Base-by-base conservation (phyloP, 2,113 vertebrate species). In the Tetrao urogallus region DNA sequence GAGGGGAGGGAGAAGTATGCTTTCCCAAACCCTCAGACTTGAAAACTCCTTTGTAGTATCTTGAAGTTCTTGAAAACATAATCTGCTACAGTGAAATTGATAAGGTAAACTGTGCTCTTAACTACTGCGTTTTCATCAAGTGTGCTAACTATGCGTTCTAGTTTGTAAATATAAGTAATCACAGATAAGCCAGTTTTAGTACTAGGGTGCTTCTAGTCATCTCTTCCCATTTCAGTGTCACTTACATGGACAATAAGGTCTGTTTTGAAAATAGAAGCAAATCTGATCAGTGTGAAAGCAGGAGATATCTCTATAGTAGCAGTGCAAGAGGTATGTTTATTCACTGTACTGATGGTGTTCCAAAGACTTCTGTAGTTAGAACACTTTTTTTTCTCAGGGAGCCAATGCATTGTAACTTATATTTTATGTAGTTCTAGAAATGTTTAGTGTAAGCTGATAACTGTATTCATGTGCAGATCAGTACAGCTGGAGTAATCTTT, bases 301-400 rank as follows among this genome's bases (percentile, higher is more conserved):
- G 21, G 34, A 36, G 36, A 54, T 84, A 25, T 45, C 19, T 80
- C 42, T 86, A 56, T 64, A 91, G 47, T 27, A 84, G 69, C 74
- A 65, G 43, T 70, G 56, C 72, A 74, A 80, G 72, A 82, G 45
- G n/a, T 89, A 30, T 30, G 10, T 90, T 87, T 50, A 58, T 18
- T 91, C 67, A 58, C 36, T 77, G 13, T 78, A 85, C 65, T 74
- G 67, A 78, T 82, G 76, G 19, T 77, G 93, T 96, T 94, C 93
- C 88, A 95, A 95, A 96, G 86, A 92, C 38, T 47, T 93, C 85
- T 93, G 56, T 82, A 80, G 85, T 65, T 91, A 56, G 43, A 92
- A 43, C 60, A 78, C 57, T 90, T 72, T 82, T 82, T 92, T 56
- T 87, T 95, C 96, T 97, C 97, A 97, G 97, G 97, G 97, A 97